Conservation (phyloP, 92 coral and sea anemone species). For the Zoanthus solanderi region DNA sequence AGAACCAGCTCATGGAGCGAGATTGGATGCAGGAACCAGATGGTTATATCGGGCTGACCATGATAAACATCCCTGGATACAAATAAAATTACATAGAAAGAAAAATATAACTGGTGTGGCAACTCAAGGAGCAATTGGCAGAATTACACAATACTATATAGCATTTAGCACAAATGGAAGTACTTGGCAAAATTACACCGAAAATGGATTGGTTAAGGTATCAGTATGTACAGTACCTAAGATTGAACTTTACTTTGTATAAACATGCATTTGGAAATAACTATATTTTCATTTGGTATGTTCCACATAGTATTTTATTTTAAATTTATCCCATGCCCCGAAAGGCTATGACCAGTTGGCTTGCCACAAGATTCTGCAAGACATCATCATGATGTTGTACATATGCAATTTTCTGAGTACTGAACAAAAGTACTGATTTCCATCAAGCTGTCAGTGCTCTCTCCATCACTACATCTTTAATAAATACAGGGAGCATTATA, state of each 20-base stretch:
- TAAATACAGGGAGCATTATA: no score
- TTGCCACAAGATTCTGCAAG: no score
- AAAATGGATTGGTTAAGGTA: slow-evolving; percentile 63
- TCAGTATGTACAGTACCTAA: background rate
- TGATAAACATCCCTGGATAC: slow-evolving; percentile 72
- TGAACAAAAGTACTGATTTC: no score
- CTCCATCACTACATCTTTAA: no score
- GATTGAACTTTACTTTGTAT: background rate
- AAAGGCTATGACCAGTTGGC: no score
- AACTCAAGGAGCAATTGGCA: slow-evolving; percentile 66
- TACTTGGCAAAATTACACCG: slow-evolving; percentile 66
- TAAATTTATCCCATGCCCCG: no score
- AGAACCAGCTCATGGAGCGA: slow-evolving; percentile 51
- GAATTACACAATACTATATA: slow-evolving; percentile 50
- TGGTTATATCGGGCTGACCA: slow-evolving; percentile 35
- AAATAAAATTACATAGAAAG: slow-evolving; percentile 48
- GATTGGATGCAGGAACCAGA: slow-evolving; percentile 46
- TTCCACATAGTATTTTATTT: no score
- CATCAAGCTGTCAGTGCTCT: no score
- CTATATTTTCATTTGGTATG: no score
- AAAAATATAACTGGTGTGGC: slow-evolving; percentile 61
- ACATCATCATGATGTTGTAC: no score
- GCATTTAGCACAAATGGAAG: slow-evolving; percentile 55
- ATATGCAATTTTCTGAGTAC: no score
- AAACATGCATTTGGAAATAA: no score